Percentiles rank a stretch among this genome's conserved stretches.
Evolutionary conservation across 2,797 vertebrate genomes (phyloP).

Genomic region (Atherinosoma microstoma): DNA sequence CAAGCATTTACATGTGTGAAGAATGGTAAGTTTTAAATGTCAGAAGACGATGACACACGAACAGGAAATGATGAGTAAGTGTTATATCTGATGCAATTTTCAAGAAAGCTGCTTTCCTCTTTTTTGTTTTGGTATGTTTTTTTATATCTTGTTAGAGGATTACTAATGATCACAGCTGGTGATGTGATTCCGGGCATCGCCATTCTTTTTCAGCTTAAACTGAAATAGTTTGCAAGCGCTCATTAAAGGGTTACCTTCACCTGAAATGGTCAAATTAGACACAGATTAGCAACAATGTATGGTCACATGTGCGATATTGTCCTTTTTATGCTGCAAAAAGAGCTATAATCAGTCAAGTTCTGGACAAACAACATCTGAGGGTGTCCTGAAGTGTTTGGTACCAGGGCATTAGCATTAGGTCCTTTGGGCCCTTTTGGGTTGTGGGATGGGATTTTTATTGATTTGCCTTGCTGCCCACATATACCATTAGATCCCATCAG

Average conservation of each 20-base stretch:
- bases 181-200: neutral
- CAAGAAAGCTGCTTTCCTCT: neutral
- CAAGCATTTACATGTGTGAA: neutral
- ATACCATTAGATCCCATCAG: too few species aligned
- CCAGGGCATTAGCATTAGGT: too few species aligned
- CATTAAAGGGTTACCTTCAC: conserved; percentile 12
- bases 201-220: neutral
- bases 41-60: conserved; percentile 17
- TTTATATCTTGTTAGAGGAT: neutral
- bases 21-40: conserved; percentile 1
- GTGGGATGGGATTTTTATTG: too few species aligned
- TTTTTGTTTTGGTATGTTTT: neutral
- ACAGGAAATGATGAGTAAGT: conserved; percentile 28
- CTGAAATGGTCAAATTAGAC: neutral
- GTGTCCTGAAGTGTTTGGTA: too few species aligned
- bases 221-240: conserved; percentile 6
- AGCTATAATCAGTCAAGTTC: neutral
- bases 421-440: too few species aligned
- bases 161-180: neutral
- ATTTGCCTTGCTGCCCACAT: too few species aligned
- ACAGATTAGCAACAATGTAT: too few species aligned
- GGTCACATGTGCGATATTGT: too few species aligned
- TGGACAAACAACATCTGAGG: neutral
- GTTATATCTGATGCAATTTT: conserved; percentile 3
- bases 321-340: neutral